Evolutionary conservation across 2,797 vertebrate genomes (phyloP).

Genomic region (Cirrhinus mrigala): DNA sequence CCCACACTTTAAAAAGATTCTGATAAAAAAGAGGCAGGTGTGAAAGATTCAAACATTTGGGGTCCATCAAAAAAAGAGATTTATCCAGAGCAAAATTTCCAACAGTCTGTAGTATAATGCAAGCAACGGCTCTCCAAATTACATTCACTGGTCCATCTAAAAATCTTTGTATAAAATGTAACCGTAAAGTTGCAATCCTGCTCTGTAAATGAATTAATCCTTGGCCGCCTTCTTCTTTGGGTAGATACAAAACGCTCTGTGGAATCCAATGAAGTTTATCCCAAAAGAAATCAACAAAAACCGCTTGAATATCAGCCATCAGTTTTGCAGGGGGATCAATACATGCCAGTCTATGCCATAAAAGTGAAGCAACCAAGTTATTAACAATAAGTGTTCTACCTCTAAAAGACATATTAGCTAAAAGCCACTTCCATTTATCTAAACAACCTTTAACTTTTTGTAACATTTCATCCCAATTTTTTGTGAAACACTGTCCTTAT

Average conservation of each 20-base stretch:
- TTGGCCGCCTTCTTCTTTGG: not conserved
- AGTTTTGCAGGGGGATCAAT: not conserved
- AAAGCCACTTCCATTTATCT: conserved; percentile 5
- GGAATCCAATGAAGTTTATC: not conserved
- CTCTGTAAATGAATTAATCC: not conserved
- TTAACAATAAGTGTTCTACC: not conserved
- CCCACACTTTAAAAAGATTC: not conserved
- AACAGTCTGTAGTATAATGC: not conserved
- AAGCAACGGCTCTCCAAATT: not conserved
- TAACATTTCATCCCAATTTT: not conserved
- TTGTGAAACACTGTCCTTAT: not conserved
- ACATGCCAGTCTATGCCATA: conserved; percentile 12
- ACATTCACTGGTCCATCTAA: not conserved
- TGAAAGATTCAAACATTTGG: not conserved
- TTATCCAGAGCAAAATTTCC: not conserved
- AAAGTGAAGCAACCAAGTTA: not conserved
- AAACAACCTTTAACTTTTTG: not conserved
- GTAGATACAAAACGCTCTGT: not conserved
- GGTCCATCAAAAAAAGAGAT: not conserved
- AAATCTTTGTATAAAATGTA: not conserved
- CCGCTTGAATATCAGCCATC: not conserved
- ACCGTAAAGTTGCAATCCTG: not conserved
- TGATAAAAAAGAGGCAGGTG: not conserved
- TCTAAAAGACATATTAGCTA: not conserved
- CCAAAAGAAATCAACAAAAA: conserved; percentile 31